phyloP scores from a whole-genome alignment of 2,113 vertebrate species.

The Willisornis vidua region DNA sequence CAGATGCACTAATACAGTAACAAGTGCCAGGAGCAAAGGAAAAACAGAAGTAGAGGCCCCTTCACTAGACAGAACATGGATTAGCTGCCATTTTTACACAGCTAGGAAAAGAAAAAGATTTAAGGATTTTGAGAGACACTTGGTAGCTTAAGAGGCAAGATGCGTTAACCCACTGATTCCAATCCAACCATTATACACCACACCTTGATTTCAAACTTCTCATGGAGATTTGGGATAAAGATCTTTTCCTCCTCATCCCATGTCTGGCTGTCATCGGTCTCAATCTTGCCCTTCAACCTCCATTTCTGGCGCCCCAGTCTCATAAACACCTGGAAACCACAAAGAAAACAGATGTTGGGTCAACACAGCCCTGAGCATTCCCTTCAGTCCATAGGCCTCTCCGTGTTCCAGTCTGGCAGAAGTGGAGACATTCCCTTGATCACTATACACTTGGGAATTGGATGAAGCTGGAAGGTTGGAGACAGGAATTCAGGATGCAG shows the following conservation, averaged over 20 bases:
- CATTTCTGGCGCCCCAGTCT: conserved; percentile 90
- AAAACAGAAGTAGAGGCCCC: not conserved
- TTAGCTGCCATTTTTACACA: not conserved
- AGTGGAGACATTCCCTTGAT: not conserved
- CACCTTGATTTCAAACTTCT: conserved; percentile 96
- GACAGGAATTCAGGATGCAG: not conserved
- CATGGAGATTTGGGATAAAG: conserved; percentile 88
- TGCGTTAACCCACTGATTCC: not conserved
- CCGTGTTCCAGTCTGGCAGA: not conserved
- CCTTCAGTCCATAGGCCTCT: not conserved
- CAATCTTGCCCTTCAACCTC: conserved; percentile 89
- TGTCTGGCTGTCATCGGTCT: conserved; percentile 88
- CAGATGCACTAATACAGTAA: not conserved
- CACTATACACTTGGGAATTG: not conserved
- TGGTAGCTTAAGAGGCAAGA: not conserved
- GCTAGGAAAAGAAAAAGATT: not conserved
- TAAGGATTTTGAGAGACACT: not conserved
- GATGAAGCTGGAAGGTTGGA: not conserved
- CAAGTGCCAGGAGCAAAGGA: not conserved
- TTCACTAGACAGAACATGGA: not conserved
- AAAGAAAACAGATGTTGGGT: not conserved
- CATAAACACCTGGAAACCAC: conserved; percentile 82
- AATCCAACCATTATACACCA: conserved; percentile 22
- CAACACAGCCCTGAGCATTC: accelerated
- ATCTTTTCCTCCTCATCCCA: conserved; percentile 93